A percentile compares a stretch with the other conserved stretches of the same genome.
Conservation (phyloP, 92 coral and sea anemone species). For the Porites cylindrica region DNA sequence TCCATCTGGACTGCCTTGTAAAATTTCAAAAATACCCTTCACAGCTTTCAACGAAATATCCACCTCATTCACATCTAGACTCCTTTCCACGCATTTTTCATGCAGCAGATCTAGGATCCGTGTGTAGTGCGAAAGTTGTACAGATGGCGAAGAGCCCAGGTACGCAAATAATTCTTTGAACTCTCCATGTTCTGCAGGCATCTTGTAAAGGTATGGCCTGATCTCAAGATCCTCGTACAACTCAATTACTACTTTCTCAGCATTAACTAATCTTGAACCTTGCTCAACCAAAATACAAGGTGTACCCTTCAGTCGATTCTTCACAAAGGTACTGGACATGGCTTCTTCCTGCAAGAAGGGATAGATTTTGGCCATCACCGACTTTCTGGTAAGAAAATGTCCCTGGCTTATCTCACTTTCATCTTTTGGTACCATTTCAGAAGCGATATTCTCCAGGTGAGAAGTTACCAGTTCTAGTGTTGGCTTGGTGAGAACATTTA, state of each 20-base stretch:
- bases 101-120: conserved; percentile 56
- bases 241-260: conserved; percentile 62
- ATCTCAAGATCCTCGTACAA: conserved; percentile 48
- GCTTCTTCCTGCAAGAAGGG: conserved; percentile 27
- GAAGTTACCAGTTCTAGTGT: conserved; percentile 53
- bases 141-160: conserved; percentile 68
- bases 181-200: conserved; percentile 56
- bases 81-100: not conserved
- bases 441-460: conserved; percentile 75
- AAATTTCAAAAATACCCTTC: conserved; percentile 58
- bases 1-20: not conserved
- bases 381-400: not conserved
- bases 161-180: conserved; percentile 41
- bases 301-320: conserved; percentile 21
- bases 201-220: conserved; percentile 71
- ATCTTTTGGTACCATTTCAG: conserved; percentile 12
- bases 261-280: conserved; percentile 59
- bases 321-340: not conserved
- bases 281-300: conserved; percentile 66
- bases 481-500: conserved; percentile 41
- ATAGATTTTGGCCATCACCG: conserved; percentile 71
- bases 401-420: not conserved
- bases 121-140: conserved; percentile 71
- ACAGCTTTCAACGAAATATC: conserved; percentile 47
- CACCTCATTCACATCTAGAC: conserved; percentile 63